Conservation (phyloP, 2,797 vertebrate genomes). For the Cynodonichthys magdalenae region DNA sequence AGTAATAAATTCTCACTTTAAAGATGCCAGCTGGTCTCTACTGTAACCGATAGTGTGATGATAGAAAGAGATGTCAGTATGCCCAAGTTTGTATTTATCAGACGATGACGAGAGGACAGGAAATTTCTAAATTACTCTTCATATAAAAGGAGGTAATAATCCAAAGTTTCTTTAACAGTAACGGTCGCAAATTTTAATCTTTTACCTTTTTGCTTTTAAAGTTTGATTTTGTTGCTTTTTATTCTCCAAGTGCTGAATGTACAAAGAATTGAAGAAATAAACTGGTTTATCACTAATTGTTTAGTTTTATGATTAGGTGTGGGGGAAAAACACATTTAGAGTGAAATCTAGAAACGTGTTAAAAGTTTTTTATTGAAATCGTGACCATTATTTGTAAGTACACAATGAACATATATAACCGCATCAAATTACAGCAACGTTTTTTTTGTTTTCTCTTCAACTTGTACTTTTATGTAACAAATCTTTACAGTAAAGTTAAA, state of each 20-base stretch:
- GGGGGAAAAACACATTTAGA: no score
- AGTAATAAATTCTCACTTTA: constrained; percentile 13
- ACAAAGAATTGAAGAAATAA: constrained; percentile 74
- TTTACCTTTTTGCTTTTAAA: constrained; percentile 68
- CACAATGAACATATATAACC: constrained; percentile 79
- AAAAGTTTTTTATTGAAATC: constrained; percentile 11
- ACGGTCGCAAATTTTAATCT: constrained; percentile 75
- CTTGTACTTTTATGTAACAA: constrained; percentile 75
- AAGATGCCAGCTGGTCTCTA: constrained; percentile 43
- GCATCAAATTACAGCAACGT: constrained; percentile 77
- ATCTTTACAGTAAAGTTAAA: constrained; percentile 79
- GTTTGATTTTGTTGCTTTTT: constrained; percentile 27
- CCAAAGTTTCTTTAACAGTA: constrained; percentile 47
- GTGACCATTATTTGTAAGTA: constrained; percentile 1
- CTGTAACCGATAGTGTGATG: constrained; percentile 41
- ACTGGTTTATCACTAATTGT: constrained; percentile 52
- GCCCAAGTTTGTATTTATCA: constrained; percentile 27
- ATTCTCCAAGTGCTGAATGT: constrained; percentile 81
- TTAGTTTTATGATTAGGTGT: neutral
- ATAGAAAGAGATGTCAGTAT: constrained; percentile 5
- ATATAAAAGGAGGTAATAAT: constrained; percentile 47
- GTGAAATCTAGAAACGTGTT: neutral
- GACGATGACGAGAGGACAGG: constrained; percentile 1
- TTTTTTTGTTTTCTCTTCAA: constrained; percentile 38
- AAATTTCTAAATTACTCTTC: constrained; percentile 27